Evolutionary conservation across 2,113 vertebrate genomes (phyloP), one percentile per base, ranked within the genome.

Genomic region (Sakesphorus luctuosus): DNA sequence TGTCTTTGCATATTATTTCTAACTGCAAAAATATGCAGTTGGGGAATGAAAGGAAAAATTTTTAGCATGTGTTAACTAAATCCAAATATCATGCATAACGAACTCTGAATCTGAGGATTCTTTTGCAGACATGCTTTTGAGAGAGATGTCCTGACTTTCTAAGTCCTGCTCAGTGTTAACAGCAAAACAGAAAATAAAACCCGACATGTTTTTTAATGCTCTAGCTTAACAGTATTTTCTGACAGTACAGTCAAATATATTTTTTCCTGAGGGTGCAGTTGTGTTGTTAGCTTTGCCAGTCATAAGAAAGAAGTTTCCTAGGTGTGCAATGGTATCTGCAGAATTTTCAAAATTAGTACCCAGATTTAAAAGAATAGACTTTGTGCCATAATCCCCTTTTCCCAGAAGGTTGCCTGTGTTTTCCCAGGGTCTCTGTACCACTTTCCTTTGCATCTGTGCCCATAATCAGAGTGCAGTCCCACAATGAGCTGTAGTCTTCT

Each of bases 281-380:
- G 28, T 46, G 7, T 46, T 40, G 33, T 26, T 65, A 58, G 24
- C 17, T 89, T 80, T 83, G 26, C 15, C 50, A 67, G 24, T 2
- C 65, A 95, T 63, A 86, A 1, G 1, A 67, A 83, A 33, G 10
- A 43, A 61, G 19, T 26, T 58, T 52, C 16, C 43, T 46, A 44
- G 44, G 38, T 33, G 6, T 33, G 13, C 49, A 33, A 14, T 10
- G 28, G 38, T 18, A 84, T 3, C 26, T 79, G 43, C 46, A 69
- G 40, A 68, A 69, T 35, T 69, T 81, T 75, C 2, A 8, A 28
- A 59, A 53, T 35, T 26, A 69, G 19, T 28, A 71, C 0, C 0
- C 0, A 50, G 25, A 55, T 74, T 58, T 7, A 44, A 61, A 63
- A 38, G 35, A n/a, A 3, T 1, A 40, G 9, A 24, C 76, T 58